A percentile compares a stretch with the other conserved stretches of the same genome.
These are phyloP conservation scores for Conus betulinus DNA, from an alignment of 1,140 invertebrate genomes.

Conservation along the genomic window DNA sequence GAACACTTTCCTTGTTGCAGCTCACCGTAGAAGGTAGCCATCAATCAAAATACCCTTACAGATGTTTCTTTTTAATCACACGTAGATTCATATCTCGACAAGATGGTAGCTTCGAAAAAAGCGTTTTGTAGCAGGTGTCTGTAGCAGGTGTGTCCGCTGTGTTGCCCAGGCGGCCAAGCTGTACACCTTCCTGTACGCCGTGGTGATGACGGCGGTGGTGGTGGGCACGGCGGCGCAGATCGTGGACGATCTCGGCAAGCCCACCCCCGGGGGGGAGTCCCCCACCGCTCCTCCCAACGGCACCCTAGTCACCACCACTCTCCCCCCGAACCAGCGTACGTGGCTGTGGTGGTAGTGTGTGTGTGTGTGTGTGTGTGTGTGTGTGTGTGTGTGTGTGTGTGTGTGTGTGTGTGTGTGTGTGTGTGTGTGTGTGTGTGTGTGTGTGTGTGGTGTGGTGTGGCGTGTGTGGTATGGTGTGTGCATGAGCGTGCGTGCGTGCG, in stretches of 20 bases:
- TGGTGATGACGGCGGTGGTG: slow-evolving; percentile 69
- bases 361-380: slow-evolving; percentile 8
- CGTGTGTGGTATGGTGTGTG: no score
- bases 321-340: slow-evolving; percentile 32
- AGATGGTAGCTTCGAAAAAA: no score
- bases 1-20: no score
- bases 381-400: slow-evolving; percentile 21
- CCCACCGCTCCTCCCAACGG: not conserved
- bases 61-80: no score
- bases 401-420: not conserved
- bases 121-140: no score
- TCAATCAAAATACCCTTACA: no score
- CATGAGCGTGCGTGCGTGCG: no score
- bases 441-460: no score
- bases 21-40: no score
- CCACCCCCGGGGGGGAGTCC: not conserved
- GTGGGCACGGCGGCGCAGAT: slow-evolving; percentile 69
- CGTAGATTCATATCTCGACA: no score
- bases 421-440: no score
- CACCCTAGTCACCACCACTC: slow-evolving; percentile 14
- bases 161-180: slow-evolving; percentile 59
- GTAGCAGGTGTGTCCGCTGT: no score
- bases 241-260: slow-evolving; percentile 50
- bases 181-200: slow-evolving; percentile 66
- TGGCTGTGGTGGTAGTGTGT: not conserved